Evolutionary conservation across 2,888 invertebrate genomes (phyloP), one percentile per base, ranked within the genome.

Genomic region (Eupeodes luniger): DNA sequence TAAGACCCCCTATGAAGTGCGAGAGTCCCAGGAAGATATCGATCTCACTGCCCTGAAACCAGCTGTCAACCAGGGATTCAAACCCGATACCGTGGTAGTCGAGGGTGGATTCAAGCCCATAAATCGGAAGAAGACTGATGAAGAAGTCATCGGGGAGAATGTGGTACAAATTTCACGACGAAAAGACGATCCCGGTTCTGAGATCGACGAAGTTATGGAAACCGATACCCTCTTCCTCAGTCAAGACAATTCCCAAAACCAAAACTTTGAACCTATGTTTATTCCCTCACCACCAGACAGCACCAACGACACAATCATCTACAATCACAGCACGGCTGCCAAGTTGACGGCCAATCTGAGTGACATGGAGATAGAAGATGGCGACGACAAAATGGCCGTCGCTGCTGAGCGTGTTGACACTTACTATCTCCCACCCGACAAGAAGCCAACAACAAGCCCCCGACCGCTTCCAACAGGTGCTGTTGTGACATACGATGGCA

Each of bases 61-160:
- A 2, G 96, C 96, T 0, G 93, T 95, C 0, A 97, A 97, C 90
- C 96, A 96, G 2, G 97, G 97, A 0, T 98, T 98, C 90, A 96
- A 96, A 92, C 97, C 97, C 0, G 96, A 96, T 90, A 96, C 97
- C 0, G 96, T 98, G 6, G 96, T 97, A 0, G 96, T 97, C 14
- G 97, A 98, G 93, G 96, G 97, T 81, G 97, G 97, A 0, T 98
- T 98, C 91, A 96, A 96, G 89, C 97, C 98, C 0, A 97, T 97
- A 44, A 69, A 93, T 89, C 89, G 92, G 85, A 89, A 91, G 51
- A 72, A 90, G 81, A 91, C 89, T 9, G 92, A 94, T 91, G 95
- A 95, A 82, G 94, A 94, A 67, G 94, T 94, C 91, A 93, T 94
- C 90, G 5, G 89, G 90, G 93, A 95, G 89, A 93, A 94, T 72